Base-by-base conservation (phyloP, 2,113 vertebrate species). In the Pimephales promelas region DNA sequence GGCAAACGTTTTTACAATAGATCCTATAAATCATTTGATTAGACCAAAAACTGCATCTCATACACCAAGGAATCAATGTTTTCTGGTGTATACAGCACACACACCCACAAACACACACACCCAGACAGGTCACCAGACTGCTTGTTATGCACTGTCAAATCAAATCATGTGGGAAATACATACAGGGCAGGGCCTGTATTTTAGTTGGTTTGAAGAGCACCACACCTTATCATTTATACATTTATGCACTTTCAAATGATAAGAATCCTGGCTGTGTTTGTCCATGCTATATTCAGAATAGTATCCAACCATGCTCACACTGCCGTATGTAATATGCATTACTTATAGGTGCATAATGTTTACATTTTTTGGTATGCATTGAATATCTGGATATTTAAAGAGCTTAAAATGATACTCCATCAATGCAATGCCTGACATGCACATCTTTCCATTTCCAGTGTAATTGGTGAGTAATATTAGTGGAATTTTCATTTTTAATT, bases 101-200 rank as follows among this genome's bases (percentile, higher is more conserved):
- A 34, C 31, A 34, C 31, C 3, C 31, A 34, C 31, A 34, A 3
- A 40, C 68, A 16, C 40, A 36, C 73, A 76, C 74, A 16, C 52
- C 49, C 18, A 14, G 28, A 57, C 31, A 40, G 52, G 28, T 76
- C 52, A 76, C 4, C 74, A 24, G 14, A 10, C 47, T 74, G 74
- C 31, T 76, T 57, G 74, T 76, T 24, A 57, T 76, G 74, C 31
- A 57, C 10, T 76, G 18, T 76, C 16, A 57, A 75, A 76, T 31
- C 74, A 76, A 76, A 76, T 76, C 28, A 76, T 57, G 49, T 57
- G 73, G 73, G 52, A 10, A 45, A 14, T 40, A 26, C 49, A 36
- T 36, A 40, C 16, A 75, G 47, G 72, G 49, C 45, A 54, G 49
- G 74, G 31, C 52, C 18, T 76, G 31, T 31, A 76, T 56, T 76